Evolutionary conservation across 2,888 invertebrate species (phyloP), one percentile per base, ranked within the genome.

Genomic region (Andrena bicolor): DNA sequence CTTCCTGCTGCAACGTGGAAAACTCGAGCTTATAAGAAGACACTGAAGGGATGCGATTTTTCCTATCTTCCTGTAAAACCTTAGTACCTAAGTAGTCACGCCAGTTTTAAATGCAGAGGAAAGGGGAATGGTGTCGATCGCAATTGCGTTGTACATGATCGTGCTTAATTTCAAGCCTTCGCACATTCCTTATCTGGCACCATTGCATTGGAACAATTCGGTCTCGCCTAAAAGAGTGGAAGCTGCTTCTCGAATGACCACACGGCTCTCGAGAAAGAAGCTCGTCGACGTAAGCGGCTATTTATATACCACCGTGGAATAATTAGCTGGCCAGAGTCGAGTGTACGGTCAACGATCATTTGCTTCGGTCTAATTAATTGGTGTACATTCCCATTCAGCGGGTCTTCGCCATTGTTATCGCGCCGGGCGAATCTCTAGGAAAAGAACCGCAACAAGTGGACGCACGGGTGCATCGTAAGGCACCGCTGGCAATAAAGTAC

Each of bases 271-370:
- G 30, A 64, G 72, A 51, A 53, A 10, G 53, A 35, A 35, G n/a
- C 35, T 26, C 16, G 28, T 32, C 63, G 63, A 72, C 76, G 64
- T 56, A 61, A 73, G 61, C 61, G 10, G 63, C 49, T 75, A 79
- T 79, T 75, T 75, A 75, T 79, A 79, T 70, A 69, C 61, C 64
- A 56, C 28, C 71, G 49, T 58, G 30, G 58, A 72, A 69, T 82
- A 60, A 78, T 82, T 78, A 77, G 65, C 60, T 13, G 63, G 56
- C 64, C 49, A 48, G 56, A 61, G 28, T 35, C 53, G 58, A 72
- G 64, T 35, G 49, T 58, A 23, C 56, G 60, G 32, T 49, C 41
- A 23, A 68, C 61, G 61, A 80, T 80, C 61, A 65, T 66, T 75
- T 66, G 58, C 60, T 63, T 4, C 56, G 41, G 61, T 30, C 69